Conservation (phyloP, 2,113 vertebrate species). For the Paracanthobrama guichenoti region DNA sequence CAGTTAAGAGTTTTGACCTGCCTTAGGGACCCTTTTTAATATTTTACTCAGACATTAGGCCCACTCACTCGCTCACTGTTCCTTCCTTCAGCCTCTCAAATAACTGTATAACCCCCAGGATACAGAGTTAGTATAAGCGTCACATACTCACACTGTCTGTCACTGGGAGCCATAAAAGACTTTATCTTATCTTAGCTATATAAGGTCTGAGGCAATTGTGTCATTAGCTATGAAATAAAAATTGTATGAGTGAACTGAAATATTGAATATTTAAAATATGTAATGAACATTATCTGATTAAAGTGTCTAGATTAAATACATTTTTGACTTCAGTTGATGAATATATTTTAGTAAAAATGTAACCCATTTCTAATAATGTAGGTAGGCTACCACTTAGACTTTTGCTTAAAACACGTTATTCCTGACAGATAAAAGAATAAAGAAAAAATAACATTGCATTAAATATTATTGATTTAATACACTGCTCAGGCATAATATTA, state of each 20-base stretch:
- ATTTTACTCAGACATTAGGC: not conserved
- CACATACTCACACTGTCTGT: not conserved
- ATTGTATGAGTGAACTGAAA: not conserved
- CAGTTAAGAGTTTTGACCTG: not conserved
- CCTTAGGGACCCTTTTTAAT: not conserved
- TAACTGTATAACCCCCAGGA: not conserved
- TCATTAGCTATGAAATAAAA: not conserved
- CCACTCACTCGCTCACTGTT: not conserved
- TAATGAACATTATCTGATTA: not conserved
- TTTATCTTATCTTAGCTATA: not conserved
- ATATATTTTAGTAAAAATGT: not conserved
- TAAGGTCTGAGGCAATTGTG: not conserved
- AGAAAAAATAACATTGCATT: not conserved
- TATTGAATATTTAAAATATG: not conserved
- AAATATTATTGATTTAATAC: not conserved
- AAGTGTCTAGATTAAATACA: not conserved
- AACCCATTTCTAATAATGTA: not conserved
- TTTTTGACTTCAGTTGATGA: not conserved
- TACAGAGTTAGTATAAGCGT: not conserved
- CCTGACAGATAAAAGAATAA: not conserved
- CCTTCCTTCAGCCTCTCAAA: not conserved
- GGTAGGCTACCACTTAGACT: not conserved
- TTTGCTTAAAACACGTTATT: not conserved
- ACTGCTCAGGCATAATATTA: too few relatives aligned
- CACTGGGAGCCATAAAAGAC: constrained; percentile 13